Percentiles rank a stretch among this genome's conserved stretches.
Evolutionary conservation across 2,888 invertebrate species (phyloP).

Genomic region (Subacronicta megacephala): DNA sequence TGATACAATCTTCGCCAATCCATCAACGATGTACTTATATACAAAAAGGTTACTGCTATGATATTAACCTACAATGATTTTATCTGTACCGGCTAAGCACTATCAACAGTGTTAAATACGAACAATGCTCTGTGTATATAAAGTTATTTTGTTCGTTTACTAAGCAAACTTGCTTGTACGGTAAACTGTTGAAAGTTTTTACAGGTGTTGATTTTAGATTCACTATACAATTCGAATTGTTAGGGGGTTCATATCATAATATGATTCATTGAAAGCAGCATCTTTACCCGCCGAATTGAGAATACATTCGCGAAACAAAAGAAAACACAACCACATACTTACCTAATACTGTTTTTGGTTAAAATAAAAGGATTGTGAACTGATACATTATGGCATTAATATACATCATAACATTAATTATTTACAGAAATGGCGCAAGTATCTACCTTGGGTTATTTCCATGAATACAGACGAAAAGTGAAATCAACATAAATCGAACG

Average conservation of each 20-base stretch:
- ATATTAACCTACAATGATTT: constrained; percentile 50
- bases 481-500: constrained; percentile 55
- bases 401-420: no score
- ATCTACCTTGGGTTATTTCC: constrained; percentile 23
- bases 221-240: no score
- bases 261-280: no score
- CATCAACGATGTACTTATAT: constrained; percentile 12
- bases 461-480: constrained; percentile 51
- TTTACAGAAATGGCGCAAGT: constrained; percentile 11
- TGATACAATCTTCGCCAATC: constrained; percentile 18
- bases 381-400: no score
- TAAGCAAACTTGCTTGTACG: constrained; percentile 35
- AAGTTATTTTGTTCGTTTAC: constrained; percentile 40
- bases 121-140: constrained; percentile 46
- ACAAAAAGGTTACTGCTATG: constrained; percentile 41
- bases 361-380: no score
- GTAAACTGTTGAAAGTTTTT: constrained; percentile 43
- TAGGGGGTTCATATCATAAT: no score
- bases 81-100: constrained; percentile 35
- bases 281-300: no score
- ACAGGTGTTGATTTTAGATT: constrained; percentile 39
- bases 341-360: no score
- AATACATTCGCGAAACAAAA: no score
- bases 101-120: constrained; percentile 47
- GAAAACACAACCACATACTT: no score